phyloP scores from a whole-genome alignment of 2,113 vertebrate species.

The Irena cyanogastra region DNA sequence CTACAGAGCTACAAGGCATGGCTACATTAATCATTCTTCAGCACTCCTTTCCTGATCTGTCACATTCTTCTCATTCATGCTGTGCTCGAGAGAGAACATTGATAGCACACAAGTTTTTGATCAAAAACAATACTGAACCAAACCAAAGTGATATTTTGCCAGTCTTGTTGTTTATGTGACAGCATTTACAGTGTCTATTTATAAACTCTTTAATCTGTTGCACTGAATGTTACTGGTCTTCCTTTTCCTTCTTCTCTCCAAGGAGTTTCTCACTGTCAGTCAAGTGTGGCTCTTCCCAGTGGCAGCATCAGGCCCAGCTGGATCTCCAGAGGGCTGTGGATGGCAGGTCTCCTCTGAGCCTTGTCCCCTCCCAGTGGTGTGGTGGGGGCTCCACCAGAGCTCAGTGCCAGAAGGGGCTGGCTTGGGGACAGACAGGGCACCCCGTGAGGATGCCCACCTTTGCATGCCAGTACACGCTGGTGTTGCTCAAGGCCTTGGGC shows the following conservation, averaged over 20 bases:
- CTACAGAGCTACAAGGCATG: not conserved
- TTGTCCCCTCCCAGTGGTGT: not conserved
- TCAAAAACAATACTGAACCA: not conserved
- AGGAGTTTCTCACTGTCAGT: not conserved
- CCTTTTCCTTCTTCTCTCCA: not conserved
- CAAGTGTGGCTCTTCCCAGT: not conserved
- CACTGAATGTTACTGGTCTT: not conserved
- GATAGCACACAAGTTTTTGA: not conserved
- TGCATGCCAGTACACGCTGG: accelerated
- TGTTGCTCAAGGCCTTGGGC: not conserved
- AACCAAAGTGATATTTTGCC: not conserved
- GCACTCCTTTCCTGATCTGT: not conserved
- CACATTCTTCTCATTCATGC: not conserved
- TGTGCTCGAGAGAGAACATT: not conserved
- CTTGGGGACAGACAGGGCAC: not conserved
- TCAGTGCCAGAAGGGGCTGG: not conserved
- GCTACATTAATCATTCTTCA: not conserved
- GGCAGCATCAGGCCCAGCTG: not conserved
- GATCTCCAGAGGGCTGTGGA: not conserved
- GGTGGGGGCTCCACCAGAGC: not conserved
- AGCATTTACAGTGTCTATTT: not conserved
- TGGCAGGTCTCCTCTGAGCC: not conserved
- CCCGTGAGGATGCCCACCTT: accelerated
- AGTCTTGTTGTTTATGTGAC: not conserved
- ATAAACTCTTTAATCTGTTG: not conserved